Evolutionary conservation across 2,888 invertebrate genomes (phyloP), one percentile per base, ranked within the genome.

Genomic region (Drosophila testacea): DNA sequence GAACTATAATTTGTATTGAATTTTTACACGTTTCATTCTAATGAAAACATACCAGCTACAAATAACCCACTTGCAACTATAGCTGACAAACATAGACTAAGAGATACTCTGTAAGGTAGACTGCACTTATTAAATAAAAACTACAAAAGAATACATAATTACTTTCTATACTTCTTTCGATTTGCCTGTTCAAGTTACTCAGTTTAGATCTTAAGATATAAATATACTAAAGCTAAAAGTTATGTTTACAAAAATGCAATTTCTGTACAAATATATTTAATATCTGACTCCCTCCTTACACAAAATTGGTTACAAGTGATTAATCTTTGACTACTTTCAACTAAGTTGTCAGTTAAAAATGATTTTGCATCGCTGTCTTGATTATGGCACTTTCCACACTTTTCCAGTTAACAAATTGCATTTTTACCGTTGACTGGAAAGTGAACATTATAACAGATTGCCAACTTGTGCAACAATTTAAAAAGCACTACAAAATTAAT

Each of bases 11-110:
- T 70, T 69, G 61, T 64, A 57, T 60, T 57, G 86, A 63, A 83
- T 83, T 85, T 71, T 89, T 85, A 82, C 89, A 85, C 83, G 83
- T 82, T 63, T 76, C 68, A 46, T 88, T 89, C 83, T 75, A 60
- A 62, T 69, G 81, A 85, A 83, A 52, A 56, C 41, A 59, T 36
- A 61, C 10, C 60, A 34, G 46, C 30, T 42, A 42, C 38, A 32
- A 38, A 62, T 38, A 27, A 11, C 13, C 13, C 46, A 54, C 10
- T 16, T 47, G 46, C 57, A 39, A 11, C 16, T 47, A 38, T 47
- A 39, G 13, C 16, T 22, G 22, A 34, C 13, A 4, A 1, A 30
- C 3, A 6, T 16, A 28, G 38, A 62, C 36, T 54, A 1, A n/a
- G n/a, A 46, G 22, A 30, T 62, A 46, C 38, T 10, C 52, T 36